phyloP scores from a whole-genome alignment of 2,888 invertebrate genomes.

The Limnephilus auricula region DNA sequence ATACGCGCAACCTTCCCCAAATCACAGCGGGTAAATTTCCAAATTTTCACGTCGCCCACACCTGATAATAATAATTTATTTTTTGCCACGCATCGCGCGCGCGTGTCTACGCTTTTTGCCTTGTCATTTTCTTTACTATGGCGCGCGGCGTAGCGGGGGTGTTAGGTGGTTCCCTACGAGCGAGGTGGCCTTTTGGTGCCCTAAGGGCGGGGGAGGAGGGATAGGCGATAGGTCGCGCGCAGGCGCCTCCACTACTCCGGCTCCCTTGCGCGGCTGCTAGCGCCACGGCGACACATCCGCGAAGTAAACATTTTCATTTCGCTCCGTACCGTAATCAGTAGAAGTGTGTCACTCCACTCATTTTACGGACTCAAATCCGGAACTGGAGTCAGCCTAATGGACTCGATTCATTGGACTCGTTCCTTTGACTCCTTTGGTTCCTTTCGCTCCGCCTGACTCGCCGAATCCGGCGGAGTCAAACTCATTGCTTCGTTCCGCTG shows the following conservation, averaged over 20 bases:
- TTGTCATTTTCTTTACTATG: background rate
- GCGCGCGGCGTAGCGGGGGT: background rate
- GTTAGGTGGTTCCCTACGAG: constrained; percentile 8
- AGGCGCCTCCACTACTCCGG: background rate
- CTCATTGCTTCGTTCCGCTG: too few relatives aligned
- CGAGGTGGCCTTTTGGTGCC: constrained; percentile 30
- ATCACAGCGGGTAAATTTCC: constrained; percentile 8
- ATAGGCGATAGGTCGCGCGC: constrained; percentile 37
- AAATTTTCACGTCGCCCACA: background rate
- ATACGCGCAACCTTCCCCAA: constrained; percentile 10
- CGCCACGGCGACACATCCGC: constrained; percentile 42
- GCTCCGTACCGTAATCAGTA: too few relatives aligned
- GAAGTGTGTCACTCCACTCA: too few relatives aligned
- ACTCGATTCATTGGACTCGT: too few relatives aligned
- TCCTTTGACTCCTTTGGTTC: too few relatives aligned
- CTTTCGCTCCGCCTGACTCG: too few relatives aligned
- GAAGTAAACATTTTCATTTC: constrained; percentile 43
- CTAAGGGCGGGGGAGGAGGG: constrained; percentile 9
- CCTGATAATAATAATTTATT: constrained; percentile 33
- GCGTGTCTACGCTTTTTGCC: constrained; percentile 13
- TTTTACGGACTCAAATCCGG: too few relatives aligned
- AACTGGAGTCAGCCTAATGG: too few relatives aligned
- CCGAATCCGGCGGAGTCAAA: too few relatives aligned
- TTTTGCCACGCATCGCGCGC: background rate
- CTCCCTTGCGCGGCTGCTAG: constrained; percentile 7